A percentile compares a stretch with the other conserved stretches of the same genome.
Evolutionary conservation across 2,797 vertebrate genomes (phyloP).

Genomic region (Dicrostonyx torquatus): DNA sequence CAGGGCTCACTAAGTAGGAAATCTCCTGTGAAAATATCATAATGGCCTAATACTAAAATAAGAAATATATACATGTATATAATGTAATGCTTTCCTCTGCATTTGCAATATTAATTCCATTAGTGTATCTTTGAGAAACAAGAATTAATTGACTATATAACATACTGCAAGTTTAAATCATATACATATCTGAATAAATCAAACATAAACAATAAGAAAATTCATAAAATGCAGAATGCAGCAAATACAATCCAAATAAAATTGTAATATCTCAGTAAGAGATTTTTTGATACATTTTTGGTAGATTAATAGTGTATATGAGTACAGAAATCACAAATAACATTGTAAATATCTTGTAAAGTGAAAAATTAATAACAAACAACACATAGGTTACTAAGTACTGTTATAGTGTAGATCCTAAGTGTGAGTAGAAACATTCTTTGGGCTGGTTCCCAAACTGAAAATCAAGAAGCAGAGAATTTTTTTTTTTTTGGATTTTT

Average conservation of each 20-base stretch:
- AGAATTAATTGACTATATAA: no score
- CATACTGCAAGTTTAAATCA: no score
- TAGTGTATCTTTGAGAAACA: no score
- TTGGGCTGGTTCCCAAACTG: not conserved
- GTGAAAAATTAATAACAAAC: not conserved
- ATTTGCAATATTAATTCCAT: no score
- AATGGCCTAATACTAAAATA: not conserved
- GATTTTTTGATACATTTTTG: not conserved
- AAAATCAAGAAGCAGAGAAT: not conserved
- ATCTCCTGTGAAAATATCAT: not conserved
- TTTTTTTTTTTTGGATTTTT: no score
- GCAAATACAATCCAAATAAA: not conserved
- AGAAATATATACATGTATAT: not conserved
- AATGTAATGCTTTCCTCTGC: no score
- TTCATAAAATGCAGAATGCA: not conserved
- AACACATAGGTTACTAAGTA: not conserved
- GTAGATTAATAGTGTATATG: not conserved
- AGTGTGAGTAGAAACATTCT: not conserved
- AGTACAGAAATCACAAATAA: slow-evolving; percentile 7
- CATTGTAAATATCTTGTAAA: not conserved
- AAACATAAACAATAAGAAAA: not conserved
- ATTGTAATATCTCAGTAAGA: not conserved
- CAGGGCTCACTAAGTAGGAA: not conserved
- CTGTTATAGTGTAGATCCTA: not conserved
- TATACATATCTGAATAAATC: not conserved